Base-by-base conservation (phyloP, 2,113 vertebrate species). In the Macquaria ambigua region DNA sequence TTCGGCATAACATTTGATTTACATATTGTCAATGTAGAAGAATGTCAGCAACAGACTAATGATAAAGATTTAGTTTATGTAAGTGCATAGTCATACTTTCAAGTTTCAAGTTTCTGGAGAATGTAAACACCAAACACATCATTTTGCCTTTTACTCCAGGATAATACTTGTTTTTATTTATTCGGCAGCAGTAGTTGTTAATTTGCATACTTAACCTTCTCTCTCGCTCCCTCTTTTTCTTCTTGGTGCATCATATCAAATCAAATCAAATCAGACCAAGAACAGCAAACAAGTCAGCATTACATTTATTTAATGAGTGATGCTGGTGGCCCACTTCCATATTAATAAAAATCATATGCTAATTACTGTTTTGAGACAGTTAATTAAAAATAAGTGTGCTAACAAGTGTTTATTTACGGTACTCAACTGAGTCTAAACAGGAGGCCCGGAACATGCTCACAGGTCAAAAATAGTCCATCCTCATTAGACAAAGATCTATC, bases 251-350 rank as follows among this genome's bases (percentile, higher is more conserved):
- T 86, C 78, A n/a, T 50, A 82, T 70, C 58, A 79, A 58, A 82
- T 90, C 58, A 79, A 58, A 82, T 90, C 56, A 83, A 89, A 84
- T 90, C 81, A 81, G 15, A 81, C 64, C 6, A 37, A 69, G 50
- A 76, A 77, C 76, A 61, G 82, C 87, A 91, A 91, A 92, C 82
- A 90, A 92, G 79, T 86, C 82, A 80, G 84, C 31, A 81, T 90
- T 89, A 34, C 56, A 77, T 92, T 90, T 82, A 87, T 64, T 84
- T 92, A 85, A 85, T 81, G 77, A 90, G 82, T 79, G 88, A 92
- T 76, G 79, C 77, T 73, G 81, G 52, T 92, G 91, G 85, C 93
- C 94, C 84, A 93, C 81, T 90, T 94, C 89, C 92, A 91, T 93
- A 62, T 83, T 92, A 88, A 93, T 91, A 88, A 67, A 93, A 88